Percentiles rank a stretch among this genome's conserved stretches.
phyloP scores from a whole-genome alignment of 2,797 vertebrate species.

The Cirrhinus mrigala region DNA sequence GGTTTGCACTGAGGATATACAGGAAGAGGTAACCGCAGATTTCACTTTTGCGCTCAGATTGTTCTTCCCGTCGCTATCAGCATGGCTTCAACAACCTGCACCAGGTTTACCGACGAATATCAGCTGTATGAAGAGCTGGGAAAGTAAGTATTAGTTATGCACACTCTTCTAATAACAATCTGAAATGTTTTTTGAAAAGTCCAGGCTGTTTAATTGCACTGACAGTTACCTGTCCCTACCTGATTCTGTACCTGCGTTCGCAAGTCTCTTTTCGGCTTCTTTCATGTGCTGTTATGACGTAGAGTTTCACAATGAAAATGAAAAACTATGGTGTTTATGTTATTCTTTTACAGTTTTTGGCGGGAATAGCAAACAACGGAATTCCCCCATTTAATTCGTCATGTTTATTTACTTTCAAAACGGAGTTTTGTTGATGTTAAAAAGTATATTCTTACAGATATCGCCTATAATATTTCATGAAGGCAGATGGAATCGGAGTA shows the following conservation, averaged over 20 bases:
- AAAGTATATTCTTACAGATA: too few relatives aligned
- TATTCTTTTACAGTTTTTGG: neutral
- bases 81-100: slow-evolving; percentile 94
- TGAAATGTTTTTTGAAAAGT: neutral
- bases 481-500: neutral
- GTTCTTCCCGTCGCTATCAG: slow-evolving; percentile 57
- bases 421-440: neutral
- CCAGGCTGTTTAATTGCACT: neutral
- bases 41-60: slow-evolving; percentile 52
- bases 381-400: neutral
- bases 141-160: slow-evolving; percentile 84
- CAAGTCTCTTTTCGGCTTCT: neutral
- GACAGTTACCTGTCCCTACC: slow-evolving; percentile 16
- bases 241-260: slow-evolving; percentile 6
- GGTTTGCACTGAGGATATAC: neutral
- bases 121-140: slow-evolving; percentile 98
- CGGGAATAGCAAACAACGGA: neutral
- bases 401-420: neutral
- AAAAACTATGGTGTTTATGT: neutral
- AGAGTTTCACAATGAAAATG: neutral
- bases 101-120: slow-evolving; percentile 95
- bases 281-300: neutral
- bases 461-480: neutral
- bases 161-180: neutral
- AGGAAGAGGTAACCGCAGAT: slow-evolving; percentile 39